These are phyloP conservation scores for Pterophyllum scalare DNA, from an alignment of 2,113 vertebrate genomes.

Conservation along the genomic window DNA sequence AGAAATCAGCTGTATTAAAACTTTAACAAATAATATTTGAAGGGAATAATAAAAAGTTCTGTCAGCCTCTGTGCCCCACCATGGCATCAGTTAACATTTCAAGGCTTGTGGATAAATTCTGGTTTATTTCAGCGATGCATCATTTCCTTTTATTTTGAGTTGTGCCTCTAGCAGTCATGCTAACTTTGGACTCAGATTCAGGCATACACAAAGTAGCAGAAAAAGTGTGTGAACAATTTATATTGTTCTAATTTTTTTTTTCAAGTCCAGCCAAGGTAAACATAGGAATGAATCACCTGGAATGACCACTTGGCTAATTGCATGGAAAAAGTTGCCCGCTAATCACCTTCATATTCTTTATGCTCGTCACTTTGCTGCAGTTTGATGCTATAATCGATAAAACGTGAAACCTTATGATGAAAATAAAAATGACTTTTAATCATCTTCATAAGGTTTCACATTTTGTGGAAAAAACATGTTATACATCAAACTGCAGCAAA, in stretches of 20 bases:
- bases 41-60: neutral
- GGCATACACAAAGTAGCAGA: neutral
- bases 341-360: neutral
- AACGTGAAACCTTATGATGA: neutral
- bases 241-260: neutral
- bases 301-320: neutral
- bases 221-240: conserved; percentile 1
- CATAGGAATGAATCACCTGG: neutral
- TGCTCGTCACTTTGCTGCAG: neutral
- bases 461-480: neutral
- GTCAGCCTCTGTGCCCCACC: fast-evolving
- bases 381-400: neutral
- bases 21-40: neutral
- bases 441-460: neutral
- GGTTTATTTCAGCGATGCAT: fast-evolving
- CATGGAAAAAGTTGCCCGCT: neutral
- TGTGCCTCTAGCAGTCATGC: neutral
- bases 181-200: neutral
- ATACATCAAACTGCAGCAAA: neutral
- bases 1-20: neutral
- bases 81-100: neutral
- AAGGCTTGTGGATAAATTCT: neutral
- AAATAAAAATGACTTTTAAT: neutral
- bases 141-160: neutral
- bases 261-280: neutral